Base-by-base conservation (phyloP, 1,140 invertebrate genomes). In the Drosophila murphyi region DNA sequence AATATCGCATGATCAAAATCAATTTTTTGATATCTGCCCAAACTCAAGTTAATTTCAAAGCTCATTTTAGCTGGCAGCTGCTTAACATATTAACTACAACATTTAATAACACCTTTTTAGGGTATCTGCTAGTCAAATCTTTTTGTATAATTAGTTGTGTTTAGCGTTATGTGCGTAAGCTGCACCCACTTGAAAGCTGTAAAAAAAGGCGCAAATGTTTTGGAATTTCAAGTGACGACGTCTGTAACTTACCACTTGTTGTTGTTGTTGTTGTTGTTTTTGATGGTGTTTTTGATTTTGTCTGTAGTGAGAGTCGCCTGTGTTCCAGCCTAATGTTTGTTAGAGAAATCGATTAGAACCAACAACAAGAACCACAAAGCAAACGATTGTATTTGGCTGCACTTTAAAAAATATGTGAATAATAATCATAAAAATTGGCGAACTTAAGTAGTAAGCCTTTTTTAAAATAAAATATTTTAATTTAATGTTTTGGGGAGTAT, bases 341-440 rank as follows among this genome's bases (percentile, higher is more conserved):
- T 89, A 78, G 85, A 81, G 85, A 89, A 89, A 89, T 89, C 85
- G 85, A 89, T 89, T 89, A 89, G 85, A 89, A 89, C 85, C 78
- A 83, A 85, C 85, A 87, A 88, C 62, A 82, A 77, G 76, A 78
- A 83, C 73, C 72, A 89, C 78, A 77, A 80, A 59, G 60, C 61
- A 37, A 62, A 77, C 80, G 83, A 77, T 73, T 65, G 73, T 74
- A 52, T 54, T 63, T 50, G 65, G 51, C 55, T 54, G 63, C 70
- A 35, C 31, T 29, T 52, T 8, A 32, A 39, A 52, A 52, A 68
- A 69, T 79, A 69, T 77, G 52, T n/a, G 10, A n/a, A n/a, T n/a
- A 43, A 43, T 0, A 43, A 43, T 8, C 3, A 43, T 34, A 34
- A 34, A 34, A 34, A 34, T 34, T 20, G 20, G 20, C 20, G 1